A percentile compares a stretch with the other conserved stretches of the same genome.
phyloP scores from a whole-genome alignment of 2,113 vertebrate genomes.

The Arothron firmamentum region DNA sequence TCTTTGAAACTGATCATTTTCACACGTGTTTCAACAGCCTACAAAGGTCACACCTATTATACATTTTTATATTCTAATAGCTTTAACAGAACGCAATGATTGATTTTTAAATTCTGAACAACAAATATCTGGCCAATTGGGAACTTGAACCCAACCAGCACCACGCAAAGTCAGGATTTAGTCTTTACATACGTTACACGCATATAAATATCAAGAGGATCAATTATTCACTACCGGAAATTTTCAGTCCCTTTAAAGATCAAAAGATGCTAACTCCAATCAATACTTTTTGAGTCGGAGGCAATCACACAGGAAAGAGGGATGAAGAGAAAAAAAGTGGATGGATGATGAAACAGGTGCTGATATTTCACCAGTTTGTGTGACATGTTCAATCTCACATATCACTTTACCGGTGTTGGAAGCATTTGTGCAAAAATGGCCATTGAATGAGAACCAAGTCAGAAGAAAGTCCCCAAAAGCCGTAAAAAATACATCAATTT shows the following conservation, averaged over 20 bases:
- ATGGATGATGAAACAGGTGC: constrained; percentile 24
- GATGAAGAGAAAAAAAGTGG: constrained; percentile 15
- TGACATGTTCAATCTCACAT: constrained; percentile 28
- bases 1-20: too few relatives aligned
- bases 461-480: constrained; percentile 27
- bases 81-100: too few relatives aligned
- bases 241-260: constrained; percentile 9
- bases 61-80: too few relatives aligned
- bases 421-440: constrained; percentile 31
- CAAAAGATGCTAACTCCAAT: background rate
- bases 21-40: too few relatives aligned
- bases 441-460: constrained; percentile 27
- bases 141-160: too few relatives aligned
- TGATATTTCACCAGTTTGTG: too few relatives aligned
- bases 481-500: constrained; percentile 53
- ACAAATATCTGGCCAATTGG: too few relatives aligned
- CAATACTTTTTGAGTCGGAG: constrained; percentile 1
- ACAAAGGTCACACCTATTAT: too few relatives aligned
- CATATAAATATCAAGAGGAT: background rate
- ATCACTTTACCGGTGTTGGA: constrained; percentile 26
- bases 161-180: background rate
- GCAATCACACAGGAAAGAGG: constrained; percentile 13
- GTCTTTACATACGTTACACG: background rate
- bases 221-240: background rate
- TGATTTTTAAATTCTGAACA: too few relatives aligned